Percentiles rank a stretch among this genome's conserved stretches.
phyloP scores from a whole-genome alignment of 2,113 vertebrate species.

The Melospiza melodia region DNA sequence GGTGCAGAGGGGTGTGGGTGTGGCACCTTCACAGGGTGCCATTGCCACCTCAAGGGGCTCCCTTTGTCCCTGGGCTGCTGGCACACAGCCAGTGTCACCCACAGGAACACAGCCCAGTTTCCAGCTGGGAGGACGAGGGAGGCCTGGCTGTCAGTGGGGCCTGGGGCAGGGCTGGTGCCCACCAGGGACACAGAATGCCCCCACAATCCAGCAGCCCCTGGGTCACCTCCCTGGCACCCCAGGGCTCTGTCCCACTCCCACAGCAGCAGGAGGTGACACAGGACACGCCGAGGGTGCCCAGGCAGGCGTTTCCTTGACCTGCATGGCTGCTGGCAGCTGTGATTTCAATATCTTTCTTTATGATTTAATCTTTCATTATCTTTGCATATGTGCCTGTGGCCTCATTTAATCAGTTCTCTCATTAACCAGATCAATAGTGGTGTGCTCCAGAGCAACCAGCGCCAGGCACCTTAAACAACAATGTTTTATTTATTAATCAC shows the following conservation, averaged over 20 bases:
- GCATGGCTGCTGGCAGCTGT: not conserved
- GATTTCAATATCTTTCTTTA: not conserved
- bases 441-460: not conserved
- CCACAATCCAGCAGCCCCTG: not conserved
- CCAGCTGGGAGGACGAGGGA: not conserved
- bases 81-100: not conserved
- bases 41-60: not conserved
- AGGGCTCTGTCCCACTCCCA: not conserved
- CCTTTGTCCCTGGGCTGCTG: not conserved
- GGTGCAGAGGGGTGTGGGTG: not conserved
- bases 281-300: not conserved
- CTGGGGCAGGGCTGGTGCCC: not conserved
- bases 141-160: not conserved
- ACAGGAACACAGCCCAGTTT: not conserved
- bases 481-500: slow-evolving; percentile 2
- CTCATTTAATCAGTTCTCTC: not conserved
- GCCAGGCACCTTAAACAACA: not conserved
- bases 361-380: not conserved
- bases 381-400: not conserved
- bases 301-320: not conserved
- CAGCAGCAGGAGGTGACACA: not conserved
- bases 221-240: not conserved
- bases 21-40: not conserved
- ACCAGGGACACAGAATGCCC: not conserved
- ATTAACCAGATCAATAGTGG: not conserved